These are phyloP conservation scores for Vespertilio murinus DNA, from an alignment of 2,797 vertebrate species.

Conservation along the genomic window DNA sequence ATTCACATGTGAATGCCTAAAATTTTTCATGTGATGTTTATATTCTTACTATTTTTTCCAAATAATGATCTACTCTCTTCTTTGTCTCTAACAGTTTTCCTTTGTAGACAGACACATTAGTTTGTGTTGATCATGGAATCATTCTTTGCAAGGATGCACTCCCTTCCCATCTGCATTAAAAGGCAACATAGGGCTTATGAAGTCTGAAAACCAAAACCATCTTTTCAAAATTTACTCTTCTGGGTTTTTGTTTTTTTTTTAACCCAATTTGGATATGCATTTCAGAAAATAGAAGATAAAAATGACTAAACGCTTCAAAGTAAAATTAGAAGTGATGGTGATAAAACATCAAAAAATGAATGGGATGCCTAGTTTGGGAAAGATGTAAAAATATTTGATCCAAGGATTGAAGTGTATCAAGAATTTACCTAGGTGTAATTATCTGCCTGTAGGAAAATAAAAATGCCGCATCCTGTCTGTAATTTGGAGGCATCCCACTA, in stretches of 20 bases:
- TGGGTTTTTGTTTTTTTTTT: neutral
- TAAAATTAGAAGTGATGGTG: constrained; percentile 37
- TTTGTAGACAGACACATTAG: constrained; percentile 58
- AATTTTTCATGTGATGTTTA: constrained; percentile 68
- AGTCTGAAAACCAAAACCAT: constrained; percentile 39
- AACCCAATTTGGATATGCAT: constrained; percentile 43
- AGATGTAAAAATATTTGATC: neutral
- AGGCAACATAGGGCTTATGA: constrained; percentile 41
- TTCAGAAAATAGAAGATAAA: constrained; percentile 60
- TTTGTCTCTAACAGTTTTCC: constrained; percentile 56
- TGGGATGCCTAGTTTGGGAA: neutral
- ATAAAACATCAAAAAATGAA: constrained; percentile 32
- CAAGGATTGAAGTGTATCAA: neutral
- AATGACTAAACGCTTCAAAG: constrained; percentile 41
- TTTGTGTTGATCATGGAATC: constrained; percentile 49
- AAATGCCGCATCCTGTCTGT: neutral
- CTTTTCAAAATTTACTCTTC: constrained; percentile 13
- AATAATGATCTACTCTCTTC: constrained; percentile 63
- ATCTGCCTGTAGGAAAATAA: constrained; percentile 28
- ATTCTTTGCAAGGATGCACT: constrained; percentile 64
- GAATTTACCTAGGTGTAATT: constrained; percentile 21
- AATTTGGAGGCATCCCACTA: constrained; percentile 37
- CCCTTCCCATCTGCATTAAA: constrained; percentile 65
- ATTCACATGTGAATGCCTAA: constrained; percentile 73
- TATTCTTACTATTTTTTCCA: constrained; percentile 54